Evolutionary conservation across 2,113 vertebrate species (phyloP), one percentile per base, ranked within the genome.

Genomic region (Pluvialis apricaria): DNA sequence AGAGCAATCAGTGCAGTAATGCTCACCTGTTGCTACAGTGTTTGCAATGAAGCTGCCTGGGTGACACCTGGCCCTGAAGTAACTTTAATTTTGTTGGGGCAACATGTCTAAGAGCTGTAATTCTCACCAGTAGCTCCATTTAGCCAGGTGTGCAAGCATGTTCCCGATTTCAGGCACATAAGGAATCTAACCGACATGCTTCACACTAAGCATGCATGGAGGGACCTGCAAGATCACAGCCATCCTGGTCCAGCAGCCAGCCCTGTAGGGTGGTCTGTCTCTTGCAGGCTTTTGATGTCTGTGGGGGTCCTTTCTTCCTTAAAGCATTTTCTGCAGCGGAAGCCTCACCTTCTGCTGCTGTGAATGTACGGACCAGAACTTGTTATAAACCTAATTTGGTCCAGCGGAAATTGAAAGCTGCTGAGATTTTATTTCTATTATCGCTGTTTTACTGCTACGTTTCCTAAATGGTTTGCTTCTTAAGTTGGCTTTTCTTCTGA

Each of bases 121-220:
- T 24, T 70, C 15, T 70, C 36, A 71, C 14, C 52, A 78, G 55
- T 36, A 71, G 40, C 20, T 57, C 32, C 18, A 4, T 71, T 81
- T 83, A 73, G 17, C 13, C 55, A 54, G 64, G 29, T 32, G 7
- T 65, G n/a, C 12, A n/a, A 80, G 17, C 38, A 15, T 1, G 3
- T 45, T 38, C 20, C 54, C 68, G 26, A 29, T 38, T 78, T 65
- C 52, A 47, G 38, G 24, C 21, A 51, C 13, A 15, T 32, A 13
- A 65, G 22, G 24, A 28, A 9, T 62, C 32, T 70, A 36, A 38
- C 77, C 0, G 0, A 28, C 9, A 3, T 19, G 6, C 15, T 81
- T 55, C 52, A 47, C 12, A 22, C 5, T 18, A 45, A 61, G 26
- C 7, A 6, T 26, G 14, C 0, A 0, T 17, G 45, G 42, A 58